phyloP scores from a whole-genome alignment of 2,797 vertebrate genomes.

The Arctocebus calabarensis region DNA sequence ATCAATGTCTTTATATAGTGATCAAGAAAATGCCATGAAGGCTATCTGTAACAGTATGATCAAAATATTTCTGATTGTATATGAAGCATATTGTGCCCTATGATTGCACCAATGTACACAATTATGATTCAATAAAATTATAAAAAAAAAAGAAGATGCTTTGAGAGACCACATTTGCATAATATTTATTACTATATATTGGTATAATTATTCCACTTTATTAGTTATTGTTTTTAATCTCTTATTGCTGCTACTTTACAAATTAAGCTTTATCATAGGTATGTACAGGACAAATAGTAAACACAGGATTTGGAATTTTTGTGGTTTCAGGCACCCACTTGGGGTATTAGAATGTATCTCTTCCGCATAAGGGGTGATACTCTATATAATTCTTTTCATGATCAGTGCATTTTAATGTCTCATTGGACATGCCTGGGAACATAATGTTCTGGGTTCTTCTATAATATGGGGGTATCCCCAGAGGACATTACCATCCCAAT shows the following conservation, averaged over 20 bases:
- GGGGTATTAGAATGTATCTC: background rate
- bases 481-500: background rate
- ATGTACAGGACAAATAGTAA: background rate
- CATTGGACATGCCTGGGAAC: background rate
- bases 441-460: background rate
- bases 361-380: background rate
- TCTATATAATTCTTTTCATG: background rate
- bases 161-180: background rate
- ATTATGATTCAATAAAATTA: too few species aligned
- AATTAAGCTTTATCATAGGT: background rate
- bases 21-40: too few species aligned
- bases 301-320: background rate
- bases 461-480: background rate
- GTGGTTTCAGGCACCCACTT: background rate
- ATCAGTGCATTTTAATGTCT: background rate
- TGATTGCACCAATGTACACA: too few species aligned
- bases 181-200: background rate
- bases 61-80: too few species aligned
- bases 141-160: background rate
- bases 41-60: too few species aligned
- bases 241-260: background rate
- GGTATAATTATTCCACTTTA: background rate
- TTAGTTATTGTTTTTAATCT: background rate
- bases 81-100: too few species aligned
- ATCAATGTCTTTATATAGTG: too few species aligned